These are phyloP conservation scores for Caenorhabditis sp. DNA, from an alignment of 2,888 invertebrate genomes.

Conservation along the genomic window DNA sequence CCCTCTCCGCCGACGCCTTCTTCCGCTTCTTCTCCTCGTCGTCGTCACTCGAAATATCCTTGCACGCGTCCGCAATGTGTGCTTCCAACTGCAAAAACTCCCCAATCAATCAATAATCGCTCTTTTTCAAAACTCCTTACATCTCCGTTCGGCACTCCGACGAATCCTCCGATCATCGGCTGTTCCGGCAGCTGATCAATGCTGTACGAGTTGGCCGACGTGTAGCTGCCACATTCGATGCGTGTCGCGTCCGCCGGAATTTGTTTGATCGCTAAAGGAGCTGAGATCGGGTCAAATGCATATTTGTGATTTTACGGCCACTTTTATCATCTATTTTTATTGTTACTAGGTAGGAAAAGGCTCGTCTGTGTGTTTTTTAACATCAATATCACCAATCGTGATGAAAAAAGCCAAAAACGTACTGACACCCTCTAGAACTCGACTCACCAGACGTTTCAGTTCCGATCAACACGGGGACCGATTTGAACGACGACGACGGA, in stretches of 20 bases:
- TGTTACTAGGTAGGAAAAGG: not conserved
- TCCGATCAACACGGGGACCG: constrained; percentile 61
- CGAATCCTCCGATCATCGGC: constrained; percentile 14
- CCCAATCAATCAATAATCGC: not conserved
- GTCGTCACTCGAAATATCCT: constrained; percentile 42
- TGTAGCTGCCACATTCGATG: constrained; percentile 61
- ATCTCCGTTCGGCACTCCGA: constrained; percentile 15
- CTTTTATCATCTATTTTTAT: no score
- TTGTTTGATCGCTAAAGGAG: constrained; percentile 12
- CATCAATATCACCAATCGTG: no score
- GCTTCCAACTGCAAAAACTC: constrained; percentile 43
- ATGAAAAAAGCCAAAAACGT: no score
- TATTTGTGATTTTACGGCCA: no score
- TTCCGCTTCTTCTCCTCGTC: not conserved
- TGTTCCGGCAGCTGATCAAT: constrained; percentile 4
- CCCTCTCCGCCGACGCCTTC: no score
- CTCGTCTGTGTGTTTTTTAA: no score
- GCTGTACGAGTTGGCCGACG: constrained; percentile 45
- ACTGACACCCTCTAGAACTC: no score
- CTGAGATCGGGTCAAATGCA: no score
- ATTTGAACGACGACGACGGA: constrained; percentile 47
- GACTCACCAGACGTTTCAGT: constrained; percentile 53
- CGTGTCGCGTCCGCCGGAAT: constrained; percentile 56
- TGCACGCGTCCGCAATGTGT: constrained; percentile 69
- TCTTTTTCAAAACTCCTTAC: not conserved